A percentile compares a stretch with the other conserved stretches of the same genome.
phyloP scores from a whole-genome alignment of 2,888 invertebrate species.

The Orthosia incerta region DNA sequence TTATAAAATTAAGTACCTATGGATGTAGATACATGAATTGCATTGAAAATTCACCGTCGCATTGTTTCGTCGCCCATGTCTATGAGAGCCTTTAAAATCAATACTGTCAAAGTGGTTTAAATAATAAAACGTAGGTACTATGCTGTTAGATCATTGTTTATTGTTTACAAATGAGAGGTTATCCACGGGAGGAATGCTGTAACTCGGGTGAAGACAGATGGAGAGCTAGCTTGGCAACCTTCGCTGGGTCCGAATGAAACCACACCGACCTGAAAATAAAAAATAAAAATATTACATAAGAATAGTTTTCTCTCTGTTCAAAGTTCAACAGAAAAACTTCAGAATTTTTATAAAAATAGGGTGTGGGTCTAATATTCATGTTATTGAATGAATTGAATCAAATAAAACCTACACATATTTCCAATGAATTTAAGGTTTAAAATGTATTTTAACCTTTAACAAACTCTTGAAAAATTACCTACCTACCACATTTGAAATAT shows the following conservation, averaged over 20 bases:
- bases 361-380: too few relatives aligned
- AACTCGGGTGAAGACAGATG: conserved; percentile 81
- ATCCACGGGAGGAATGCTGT: conserved; percentile 81
- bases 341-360: too few relatives aligned
- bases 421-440: neutral
- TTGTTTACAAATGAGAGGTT: conserved; percentile 68
- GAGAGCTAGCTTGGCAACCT: conserved; percentile 75
- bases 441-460: neutral
- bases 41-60: too few relatives aligned
- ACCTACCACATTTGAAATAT: neutral
- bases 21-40: too few relatives aligned
- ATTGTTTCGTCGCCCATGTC: too few relatives aligned
- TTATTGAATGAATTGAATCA: neutral
- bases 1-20: too few relatives aligned
- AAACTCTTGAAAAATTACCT: neutral
- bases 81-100: too few relatives aligned
- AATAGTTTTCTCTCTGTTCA: too few relatives aligned
- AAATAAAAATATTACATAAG: too few relatives aligned
- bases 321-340: too few relatives aligned
- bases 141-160: conserved; percentile 10
- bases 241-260: conserved; percentile 67
- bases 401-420: neutral
- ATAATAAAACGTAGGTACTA: neutral
- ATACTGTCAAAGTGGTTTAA: neutral
- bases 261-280: conserved; percentile 59